A percentile compares a stretch with the other conserved stretches of the same genome.
Conservation (phyloP, 37 sponge, comb jelly and placozoan species). For the Axinella damicornis region DNA sequence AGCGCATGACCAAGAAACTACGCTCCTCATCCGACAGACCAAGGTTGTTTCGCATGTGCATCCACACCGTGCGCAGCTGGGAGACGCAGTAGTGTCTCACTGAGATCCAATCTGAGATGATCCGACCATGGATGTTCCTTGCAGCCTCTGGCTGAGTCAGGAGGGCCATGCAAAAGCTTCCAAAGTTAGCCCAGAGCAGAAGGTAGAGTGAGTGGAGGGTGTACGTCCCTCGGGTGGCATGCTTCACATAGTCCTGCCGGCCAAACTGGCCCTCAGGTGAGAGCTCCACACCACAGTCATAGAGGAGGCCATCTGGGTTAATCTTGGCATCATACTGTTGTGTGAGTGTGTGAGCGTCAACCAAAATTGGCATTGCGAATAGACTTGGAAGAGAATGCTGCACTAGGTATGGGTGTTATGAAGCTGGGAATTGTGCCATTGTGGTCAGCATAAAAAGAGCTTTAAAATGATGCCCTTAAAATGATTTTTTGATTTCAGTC, state of each 20-base stretch:
- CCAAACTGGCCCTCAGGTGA: slow-evolving; percentile 87
- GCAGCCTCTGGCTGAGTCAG: slow-evolving; percentile 75
- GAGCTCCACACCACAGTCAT: slow-evolving; percentile 86
- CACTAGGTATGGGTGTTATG: too few relatives aligned
- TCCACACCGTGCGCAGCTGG: slow-evolving; percentile 84
- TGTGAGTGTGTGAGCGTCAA: too few relatives aligned
- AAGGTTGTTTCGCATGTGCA: slow-evolving; percentile 75
- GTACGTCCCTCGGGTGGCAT: slow-evolving; percentile 73
- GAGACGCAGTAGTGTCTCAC: slow-evolving; percentile 89
- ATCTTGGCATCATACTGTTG: slow-evolving; percentile 71
- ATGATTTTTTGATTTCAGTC: too few relatives aligned
- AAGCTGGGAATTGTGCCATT: too few relatives aligned
- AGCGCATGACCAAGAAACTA: slow-evolving; percentile 62
- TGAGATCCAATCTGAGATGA: slow-evolving; percentile 86
- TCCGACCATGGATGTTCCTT: slow-evolving; percentile 48
- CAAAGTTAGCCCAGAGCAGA: slow-evolving; percentile 84
- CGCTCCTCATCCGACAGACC: slow-evolving; percentile 84
- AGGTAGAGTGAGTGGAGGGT: slow-evolving; percentile 91
- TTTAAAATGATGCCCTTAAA: too few relatives aligned
- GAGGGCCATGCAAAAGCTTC: slow-evolving; percentile 75
- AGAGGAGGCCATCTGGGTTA: slow-evolving; percentile 52
- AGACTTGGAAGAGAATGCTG: too few relatives aligned
- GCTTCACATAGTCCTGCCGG: slow-evolving; percentile 74
- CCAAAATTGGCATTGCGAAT: too few relatives aligned
- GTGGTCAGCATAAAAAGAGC: too few relatives aligned